Evolutionary conservation across 2,113 vertebrate species (phyloP).

Genomic region (Archocentrus centrarchus): DNA sequence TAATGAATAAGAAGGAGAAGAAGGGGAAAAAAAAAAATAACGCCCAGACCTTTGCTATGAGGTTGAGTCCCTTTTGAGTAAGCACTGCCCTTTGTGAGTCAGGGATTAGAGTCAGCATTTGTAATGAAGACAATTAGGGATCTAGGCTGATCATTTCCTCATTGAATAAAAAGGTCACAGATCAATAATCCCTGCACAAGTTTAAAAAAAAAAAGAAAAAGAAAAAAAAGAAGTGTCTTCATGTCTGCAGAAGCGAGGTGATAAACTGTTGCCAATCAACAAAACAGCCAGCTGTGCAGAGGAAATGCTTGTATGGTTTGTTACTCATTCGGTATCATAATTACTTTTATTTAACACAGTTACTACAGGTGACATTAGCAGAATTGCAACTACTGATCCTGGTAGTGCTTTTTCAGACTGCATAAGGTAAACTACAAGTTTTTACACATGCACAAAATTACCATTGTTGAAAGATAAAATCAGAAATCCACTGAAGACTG

Average conservation of each 20-base stretch:
- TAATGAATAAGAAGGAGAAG: background rate
- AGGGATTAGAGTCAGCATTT: constrained; percentile 58
- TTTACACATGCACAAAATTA: background rate
- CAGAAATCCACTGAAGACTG: background rate
- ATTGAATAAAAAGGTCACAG: constrained; percentile 55
- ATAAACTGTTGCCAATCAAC: constrained; percentile 40
- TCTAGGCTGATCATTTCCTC: constrained; percentile 53
- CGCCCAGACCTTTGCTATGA: background rate
- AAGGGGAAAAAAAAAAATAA: background rate
- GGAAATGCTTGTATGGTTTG: background rate
- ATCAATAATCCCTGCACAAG: constrained; percentile 50
- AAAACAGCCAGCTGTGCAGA: constrained; percentile 9
- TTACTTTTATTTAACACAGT: background rate
- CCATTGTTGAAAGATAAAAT: background rate
- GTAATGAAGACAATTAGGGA: constrained; percentile 55
- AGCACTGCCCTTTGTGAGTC: constrained; percentile 53
- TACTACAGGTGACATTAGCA: background rate
- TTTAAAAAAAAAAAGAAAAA: constrained; percentile 5
- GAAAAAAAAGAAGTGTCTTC: background rate
- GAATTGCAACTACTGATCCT: background rate
- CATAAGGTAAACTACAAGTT: background rate
- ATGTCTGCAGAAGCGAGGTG: constrained; percentile 9
- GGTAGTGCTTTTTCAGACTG: background rate
- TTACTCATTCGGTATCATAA: background rate
- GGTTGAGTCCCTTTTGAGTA: constrained; percentile 32